These are phyloP conservation scores for Hypocryptadius cinnamomeus DNA, from an alignment of 2,113 vertebrate species.

Conservation along the genomic window DNA sequence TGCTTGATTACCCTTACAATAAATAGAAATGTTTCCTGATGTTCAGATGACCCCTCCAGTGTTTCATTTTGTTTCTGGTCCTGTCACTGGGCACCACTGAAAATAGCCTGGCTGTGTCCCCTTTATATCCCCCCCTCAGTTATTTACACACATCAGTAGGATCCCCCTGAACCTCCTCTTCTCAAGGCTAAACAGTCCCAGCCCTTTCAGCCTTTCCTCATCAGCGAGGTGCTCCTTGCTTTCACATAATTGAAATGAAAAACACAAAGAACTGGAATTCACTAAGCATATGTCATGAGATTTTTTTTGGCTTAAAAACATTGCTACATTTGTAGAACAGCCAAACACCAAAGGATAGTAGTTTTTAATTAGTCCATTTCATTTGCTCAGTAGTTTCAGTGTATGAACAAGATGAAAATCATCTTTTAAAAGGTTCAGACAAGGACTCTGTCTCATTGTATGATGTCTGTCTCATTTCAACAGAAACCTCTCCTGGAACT, in stretches of 20 bases:
- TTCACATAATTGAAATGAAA: neutral
- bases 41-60: neutral
- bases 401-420: conserved; percentile 20
- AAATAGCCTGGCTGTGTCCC: neutral
- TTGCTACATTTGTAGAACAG: neutral
- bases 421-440: conserved; percentile 33
- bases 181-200: neutral
- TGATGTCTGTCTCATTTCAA: neutral
- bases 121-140: neutral
- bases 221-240: neutral
- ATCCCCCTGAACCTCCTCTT: neutral
- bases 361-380: conserved; percentile 15
- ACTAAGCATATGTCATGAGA: neutral
- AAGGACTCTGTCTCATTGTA: conserved; percentile 3
- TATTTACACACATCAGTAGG: neutral
- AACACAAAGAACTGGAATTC: neutral
- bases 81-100: neutral
- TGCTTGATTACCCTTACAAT: neutral
- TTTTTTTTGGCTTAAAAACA: neutral
- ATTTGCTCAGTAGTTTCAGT: conserved; percentile 5
- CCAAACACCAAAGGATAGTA: neutral
- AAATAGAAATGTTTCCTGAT: neutral
- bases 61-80: neutral
- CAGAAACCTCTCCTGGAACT: neutral
- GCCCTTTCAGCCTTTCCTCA: neutral